phyloP scores from a whole-genome alignment of 2,113 vertebrate genomes.

The Pteropus alecto region DNA sequence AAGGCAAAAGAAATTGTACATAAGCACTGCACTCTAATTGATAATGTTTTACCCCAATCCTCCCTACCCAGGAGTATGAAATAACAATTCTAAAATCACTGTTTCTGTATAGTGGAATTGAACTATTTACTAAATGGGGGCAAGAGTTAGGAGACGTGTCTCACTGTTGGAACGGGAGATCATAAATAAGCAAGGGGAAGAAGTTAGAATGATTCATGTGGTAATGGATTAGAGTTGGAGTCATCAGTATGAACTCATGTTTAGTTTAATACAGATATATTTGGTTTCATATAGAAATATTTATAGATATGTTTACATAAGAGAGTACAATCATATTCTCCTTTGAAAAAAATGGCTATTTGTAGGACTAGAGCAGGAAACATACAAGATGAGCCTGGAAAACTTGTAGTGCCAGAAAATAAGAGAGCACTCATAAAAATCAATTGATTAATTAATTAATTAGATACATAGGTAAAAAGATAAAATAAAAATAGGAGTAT shows the following conservation, averaged over 20 bases:
- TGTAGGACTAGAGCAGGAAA: neutral
- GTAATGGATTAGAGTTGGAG: neutral
- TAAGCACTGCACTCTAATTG: neutral
- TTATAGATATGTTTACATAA: neutral
- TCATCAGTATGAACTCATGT: neutral
- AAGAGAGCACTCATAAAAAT: neutral
- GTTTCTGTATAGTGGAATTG: neutral
- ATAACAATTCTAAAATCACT: neutral
- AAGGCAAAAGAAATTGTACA: neutral
- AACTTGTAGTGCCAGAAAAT: neutral
- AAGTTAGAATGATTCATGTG: neutral
- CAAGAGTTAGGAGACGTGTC: neutral
- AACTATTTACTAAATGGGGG: neutral
- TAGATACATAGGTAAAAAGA: neutral
- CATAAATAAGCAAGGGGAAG: neutral
- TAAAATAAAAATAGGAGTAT: neutral
- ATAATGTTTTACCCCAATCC: neutral
- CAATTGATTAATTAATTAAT: neutral
- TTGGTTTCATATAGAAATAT: neutral
- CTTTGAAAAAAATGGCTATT: neutral
- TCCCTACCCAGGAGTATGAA: too few species aligned
- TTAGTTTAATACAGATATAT: neutral
- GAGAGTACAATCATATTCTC: neutral
- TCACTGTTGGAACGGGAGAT: neutral
- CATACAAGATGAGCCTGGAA: neutral